Percentiles rank a stretch among this genome's conserved stretches.
Conservation (phyloP, 2,888 invertebrate genomes). For the Oithona nana region DNA sequence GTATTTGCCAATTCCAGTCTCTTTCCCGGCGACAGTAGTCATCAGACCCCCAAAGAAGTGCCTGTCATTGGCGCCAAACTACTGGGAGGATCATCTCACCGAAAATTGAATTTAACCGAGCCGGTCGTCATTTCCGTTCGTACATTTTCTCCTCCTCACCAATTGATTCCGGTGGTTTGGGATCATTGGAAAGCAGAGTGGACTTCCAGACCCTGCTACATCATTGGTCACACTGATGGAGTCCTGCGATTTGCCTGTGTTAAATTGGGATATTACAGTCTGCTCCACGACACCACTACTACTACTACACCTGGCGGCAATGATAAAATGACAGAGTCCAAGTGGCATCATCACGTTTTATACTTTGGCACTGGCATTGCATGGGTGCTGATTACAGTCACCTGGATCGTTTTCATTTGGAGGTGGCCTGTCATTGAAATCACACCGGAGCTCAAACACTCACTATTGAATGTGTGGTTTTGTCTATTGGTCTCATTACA, state of each 20-base stretch:
- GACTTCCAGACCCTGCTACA: neutral
- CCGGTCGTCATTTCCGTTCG: neutral
- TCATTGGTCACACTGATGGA: neutral
- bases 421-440: neutral
- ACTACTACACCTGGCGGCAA: neutral
- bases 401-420: neutral
- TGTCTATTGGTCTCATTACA: neutral
- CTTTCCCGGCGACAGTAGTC: neutral
- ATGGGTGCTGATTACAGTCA: neutral
- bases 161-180: neutral
- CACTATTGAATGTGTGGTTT: slow-evolving; percentile 5
- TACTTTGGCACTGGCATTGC: neutral
- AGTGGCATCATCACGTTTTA: neutral
- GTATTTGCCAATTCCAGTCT: slow-evolving; percentile 9
- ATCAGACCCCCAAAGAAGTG: neutral
- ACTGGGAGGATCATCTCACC: neutral
- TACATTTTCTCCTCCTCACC: neutral
- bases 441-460: neutral
- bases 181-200: neutral
- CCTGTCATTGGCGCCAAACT: neutral
- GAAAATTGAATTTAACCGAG: neutral
- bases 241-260: neutral
- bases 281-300: neutral
- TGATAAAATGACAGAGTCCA: neutral
- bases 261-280: neutral